phyloP scores from a whole-genome alignment of 2,888 invertebrate genomes.

The Dicyrtomina minuta region DNA sequence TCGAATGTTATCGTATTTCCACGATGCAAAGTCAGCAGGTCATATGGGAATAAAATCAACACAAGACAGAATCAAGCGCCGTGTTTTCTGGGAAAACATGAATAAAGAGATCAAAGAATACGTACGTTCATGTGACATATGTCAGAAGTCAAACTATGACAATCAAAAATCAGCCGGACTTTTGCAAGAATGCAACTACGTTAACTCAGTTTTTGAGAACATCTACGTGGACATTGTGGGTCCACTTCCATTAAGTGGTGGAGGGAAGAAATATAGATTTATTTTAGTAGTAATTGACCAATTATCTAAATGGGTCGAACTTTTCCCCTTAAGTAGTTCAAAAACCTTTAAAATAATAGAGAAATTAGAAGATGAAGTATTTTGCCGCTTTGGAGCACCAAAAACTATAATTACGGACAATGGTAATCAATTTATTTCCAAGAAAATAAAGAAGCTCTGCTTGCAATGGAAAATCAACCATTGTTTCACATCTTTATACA shows the following conservation, averaged over 20 bases:
- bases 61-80: constrained; percentile 24
- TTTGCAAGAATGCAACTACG: constrained; percentile 13
- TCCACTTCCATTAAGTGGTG: constrained; percentile 28
- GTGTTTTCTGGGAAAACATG: constrained; percentile 43
- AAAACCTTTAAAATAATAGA: constrained; percentile 32
- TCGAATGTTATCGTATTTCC: constrained; percentile 36
- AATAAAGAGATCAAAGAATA: constrained; percentile 36
- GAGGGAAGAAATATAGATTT: constrained; percentile 28
- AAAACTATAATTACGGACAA: constrained; percentile 39
- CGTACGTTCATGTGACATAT: constrained; percentile 37
- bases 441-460: constrained; percentile 32
- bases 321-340: constrained; percentile 41
- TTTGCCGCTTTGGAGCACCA: constrained; percentile 40
- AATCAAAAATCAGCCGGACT: constrained; percentile 37
- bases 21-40: constrained; percentile 42
- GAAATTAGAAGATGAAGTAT: constrained; percentile 41
- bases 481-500: constrained; percentile 28
- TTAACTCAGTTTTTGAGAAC: constrained; percentile 28
- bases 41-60: constrained; percentile 44
- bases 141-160: constrained; percentile 36
- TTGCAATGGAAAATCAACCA: constrained; percentile 36
- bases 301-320: constrained; percentile 39
- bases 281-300: constrained; percentile 40
- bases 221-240: constrained; percentile 42
- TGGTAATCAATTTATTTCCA: constrained; percentile 37